Evolutionary conservation across 2,113 vertebrate species (phyloP).

Genomic region (Prinia subflava): DNA sequence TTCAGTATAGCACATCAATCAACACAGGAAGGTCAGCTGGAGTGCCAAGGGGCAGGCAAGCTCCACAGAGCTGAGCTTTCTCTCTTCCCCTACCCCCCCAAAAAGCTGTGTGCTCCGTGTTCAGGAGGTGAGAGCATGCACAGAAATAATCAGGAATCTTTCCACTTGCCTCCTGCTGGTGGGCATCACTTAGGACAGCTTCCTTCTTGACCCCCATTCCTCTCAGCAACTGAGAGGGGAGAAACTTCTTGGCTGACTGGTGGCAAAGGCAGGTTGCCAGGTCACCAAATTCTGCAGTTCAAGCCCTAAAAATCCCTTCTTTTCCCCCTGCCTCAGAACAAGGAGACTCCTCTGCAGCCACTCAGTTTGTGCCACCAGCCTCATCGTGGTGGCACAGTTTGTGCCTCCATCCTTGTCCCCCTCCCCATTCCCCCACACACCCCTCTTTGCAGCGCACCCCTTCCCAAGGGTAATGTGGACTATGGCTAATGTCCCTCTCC

Average conservation of each 20-base stretch:
- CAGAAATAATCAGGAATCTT: not conserved
- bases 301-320: not conserved
- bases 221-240: not conserved
- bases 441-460: not conserved
- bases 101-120: not conserved
- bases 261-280: not conserved
- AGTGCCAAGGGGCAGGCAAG: not conserved
- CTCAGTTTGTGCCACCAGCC: not conserved
- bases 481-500: not conserved
- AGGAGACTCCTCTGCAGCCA: not conserved
- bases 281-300: not conserved
- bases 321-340: not conserved
- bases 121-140: not conserved
- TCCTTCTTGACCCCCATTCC: not conserved
- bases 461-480: not conserved
- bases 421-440: not conserved
- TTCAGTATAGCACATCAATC: not conserved
- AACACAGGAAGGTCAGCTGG: not conserved
- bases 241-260: not conserved
- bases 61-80: not conserved
- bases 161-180: not conserved
- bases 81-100: not conserved
- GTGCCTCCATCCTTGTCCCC: not conserved
- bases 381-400: not conserved
- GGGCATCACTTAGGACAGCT: not conserved